These are phyloP conservation scores for Eubucco bourcierii DNA, from an alignment of 2,113 vertebrate genomes.

Conservation along the genomic window DNA sequence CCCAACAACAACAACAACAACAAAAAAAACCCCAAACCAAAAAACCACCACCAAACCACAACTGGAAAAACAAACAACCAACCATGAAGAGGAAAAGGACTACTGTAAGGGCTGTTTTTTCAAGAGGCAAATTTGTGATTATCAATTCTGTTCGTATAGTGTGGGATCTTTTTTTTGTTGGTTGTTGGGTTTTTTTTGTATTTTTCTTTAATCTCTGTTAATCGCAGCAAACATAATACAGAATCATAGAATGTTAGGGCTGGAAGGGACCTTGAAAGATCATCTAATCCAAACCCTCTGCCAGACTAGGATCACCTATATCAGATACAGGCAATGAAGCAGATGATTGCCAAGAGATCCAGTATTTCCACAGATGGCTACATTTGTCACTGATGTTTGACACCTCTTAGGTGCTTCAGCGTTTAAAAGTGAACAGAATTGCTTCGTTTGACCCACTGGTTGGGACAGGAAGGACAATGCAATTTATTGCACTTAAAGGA, in stretches of 20 bases:
- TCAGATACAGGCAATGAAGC: background rate
- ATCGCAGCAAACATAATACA: background rate
- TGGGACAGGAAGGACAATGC: background rate
- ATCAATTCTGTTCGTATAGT: background rate
- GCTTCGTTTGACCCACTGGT: background rate
- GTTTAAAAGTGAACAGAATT: background rate
- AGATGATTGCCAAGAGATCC: background rate
- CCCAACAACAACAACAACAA: too few species aligned
- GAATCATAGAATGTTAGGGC: too few species aligned
- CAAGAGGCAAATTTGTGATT: background rate
- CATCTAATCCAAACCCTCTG: too few species aligned
- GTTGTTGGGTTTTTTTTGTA: background rate
- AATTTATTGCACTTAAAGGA: background rate
- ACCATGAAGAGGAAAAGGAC: background rate
- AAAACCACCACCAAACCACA: background rate
- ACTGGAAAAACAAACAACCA: background rate
- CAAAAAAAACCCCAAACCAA: too few species aligned
- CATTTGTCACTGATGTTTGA: background rate
- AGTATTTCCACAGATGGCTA: background rate
- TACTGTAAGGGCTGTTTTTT: background rate
- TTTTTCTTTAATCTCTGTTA: background rate
- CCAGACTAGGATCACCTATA: too few species aligned
- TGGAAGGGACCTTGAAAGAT: too few species aligned
- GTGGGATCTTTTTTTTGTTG: background rate
- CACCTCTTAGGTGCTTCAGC: background rate